A percentile compares a stretch with the other conserved stretches of the same genome.
These are phyloP conservation scores for Polyploca ridens DNA, from an alignment of 2,888 invertebrate species.

Conservation along the genomic window DNA sequence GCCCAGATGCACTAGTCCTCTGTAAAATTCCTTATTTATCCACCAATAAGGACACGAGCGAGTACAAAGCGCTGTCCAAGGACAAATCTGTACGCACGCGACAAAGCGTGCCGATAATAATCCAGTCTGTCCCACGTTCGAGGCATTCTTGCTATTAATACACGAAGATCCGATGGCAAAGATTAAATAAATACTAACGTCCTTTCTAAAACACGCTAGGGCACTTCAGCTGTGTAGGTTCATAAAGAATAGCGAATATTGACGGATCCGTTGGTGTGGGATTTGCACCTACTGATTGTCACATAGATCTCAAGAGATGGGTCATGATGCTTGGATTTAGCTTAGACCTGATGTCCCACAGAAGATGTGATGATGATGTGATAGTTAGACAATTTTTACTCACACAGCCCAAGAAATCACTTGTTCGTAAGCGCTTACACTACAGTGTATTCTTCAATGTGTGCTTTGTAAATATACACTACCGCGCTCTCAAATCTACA, in stretches of 20 bases:
- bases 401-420: no score
- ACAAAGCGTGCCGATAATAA: conserved; percentile 54
- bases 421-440: no score
- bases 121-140: conserved; percentile 39
- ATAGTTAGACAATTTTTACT: no score
- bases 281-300: no score
- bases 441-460: no score
- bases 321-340: no score
- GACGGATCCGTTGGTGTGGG: no score
- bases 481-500: no score
- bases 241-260: background rate
- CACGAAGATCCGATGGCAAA: conserved; percentile 26
- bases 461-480: no score
- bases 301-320: no score
- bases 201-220: background rate
- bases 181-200: conserved; percentile 22
- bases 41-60: background rate
- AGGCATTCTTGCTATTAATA: conserved; percentile 40
- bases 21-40: background rate
- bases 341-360: no score
- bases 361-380: no score
- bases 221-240: background rate
- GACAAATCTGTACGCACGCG: conserved; percentile 45
- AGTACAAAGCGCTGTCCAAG: conserved; percentile 40
- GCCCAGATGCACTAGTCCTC: conserved; percentile 1